These are phyloP conservation scores for Bovichtus variegatus DNA, from an alignment of 2,797 vertebrate genomes.

Conservation along the genomic window DNA sequence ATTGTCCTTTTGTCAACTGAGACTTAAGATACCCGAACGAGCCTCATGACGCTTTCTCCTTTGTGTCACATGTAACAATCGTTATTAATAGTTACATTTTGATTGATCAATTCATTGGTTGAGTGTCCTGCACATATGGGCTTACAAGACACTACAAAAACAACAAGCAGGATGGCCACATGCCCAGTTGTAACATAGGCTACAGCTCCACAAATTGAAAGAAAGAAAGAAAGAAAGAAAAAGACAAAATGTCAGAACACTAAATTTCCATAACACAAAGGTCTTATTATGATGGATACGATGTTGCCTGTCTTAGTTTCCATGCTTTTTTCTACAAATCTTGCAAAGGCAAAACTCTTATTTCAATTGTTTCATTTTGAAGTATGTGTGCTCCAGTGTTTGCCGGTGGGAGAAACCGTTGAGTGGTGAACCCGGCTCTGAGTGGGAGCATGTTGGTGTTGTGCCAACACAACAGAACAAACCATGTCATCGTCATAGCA, in stretches of 20 bases:
- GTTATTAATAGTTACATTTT: neutral
- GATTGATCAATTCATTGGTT: neutral
- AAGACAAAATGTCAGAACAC: neutral
- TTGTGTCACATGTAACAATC: neutral
- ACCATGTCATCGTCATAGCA: constrained; percentile 75
- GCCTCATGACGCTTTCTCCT: neutral
- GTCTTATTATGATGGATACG: neutral
- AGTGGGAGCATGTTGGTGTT: constrained; percentile 41
- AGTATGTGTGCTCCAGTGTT: constrained; percentile 4
- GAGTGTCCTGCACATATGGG: neutral
- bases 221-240: neutral
- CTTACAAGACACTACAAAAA: neutral
- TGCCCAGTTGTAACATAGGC: neutral
- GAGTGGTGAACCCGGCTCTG: constrained; percentile 25
- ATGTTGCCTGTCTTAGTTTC: too few species aligned
- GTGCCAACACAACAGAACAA: constrained; percentile 63
- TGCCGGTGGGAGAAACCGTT: constrained; percentile 32
- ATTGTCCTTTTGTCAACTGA: too few species aligned
- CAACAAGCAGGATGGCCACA: neutral
- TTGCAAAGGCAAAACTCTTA: too few species aligned
- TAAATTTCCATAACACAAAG: neutral
- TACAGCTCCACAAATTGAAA: neutral
- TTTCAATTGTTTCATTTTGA: neutral
- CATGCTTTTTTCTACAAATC: too few species aligned
- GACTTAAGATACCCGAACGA: neutral